These are phyloP conservation scores for Zele albiditarsus DNA, from an alignment of 2,888 invertebrate genomes.

Conservation along the genomic window DNA sequence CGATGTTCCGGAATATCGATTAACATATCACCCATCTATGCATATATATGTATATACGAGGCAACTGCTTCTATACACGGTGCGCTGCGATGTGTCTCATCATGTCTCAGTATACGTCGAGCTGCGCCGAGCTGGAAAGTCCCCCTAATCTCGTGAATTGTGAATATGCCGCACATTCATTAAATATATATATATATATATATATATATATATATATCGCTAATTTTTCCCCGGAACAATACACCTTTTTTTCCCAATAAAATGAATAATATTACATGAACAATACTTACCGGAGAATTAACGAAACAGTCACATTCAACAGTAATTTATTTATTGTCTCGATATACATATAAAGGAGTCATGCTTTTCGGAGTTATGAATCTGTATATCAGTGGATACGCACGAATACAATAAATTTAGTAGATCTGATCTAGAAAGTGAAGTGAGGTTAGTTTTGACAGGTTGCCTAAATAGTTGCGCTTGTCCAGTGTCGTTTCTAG, in stretches of 20 bases:
- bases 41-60: too few relatives aligned
- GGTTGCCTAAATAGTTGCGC: background rate
- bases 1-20: too few relatives aligned
- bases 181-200: background rate
- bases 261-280: background rate
- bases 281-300: background rate
- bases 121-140: too few relatives aligned
- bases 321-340: background rate
- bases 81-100: too few relatives aligned
- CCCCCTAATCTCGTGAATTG: background rate
- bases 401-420: background rate
- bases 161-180: background rate
- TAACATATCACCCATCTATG: too few relatives aligned
- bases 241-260: background rate
- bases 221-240: background rate
- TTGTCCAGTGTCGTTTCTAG: background rate
- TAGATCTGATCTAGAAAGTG: background rate
- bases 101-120: too few relatives aligned
- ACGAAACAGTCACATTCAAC: background rate
- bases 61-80: too few relatives aligned
- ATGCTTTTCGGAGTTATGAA: background rate
- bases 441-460: constrained; percentile 41
- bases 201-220: background rate
- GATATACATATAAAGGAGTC: background rate
- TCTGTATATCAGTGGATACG: background rate